Percentiles rank a stretch among this genome's conserved stretches.
Conservation (phyloP, 1,140 invertebrate genomes). For the Penaeus indicus region DNA sequence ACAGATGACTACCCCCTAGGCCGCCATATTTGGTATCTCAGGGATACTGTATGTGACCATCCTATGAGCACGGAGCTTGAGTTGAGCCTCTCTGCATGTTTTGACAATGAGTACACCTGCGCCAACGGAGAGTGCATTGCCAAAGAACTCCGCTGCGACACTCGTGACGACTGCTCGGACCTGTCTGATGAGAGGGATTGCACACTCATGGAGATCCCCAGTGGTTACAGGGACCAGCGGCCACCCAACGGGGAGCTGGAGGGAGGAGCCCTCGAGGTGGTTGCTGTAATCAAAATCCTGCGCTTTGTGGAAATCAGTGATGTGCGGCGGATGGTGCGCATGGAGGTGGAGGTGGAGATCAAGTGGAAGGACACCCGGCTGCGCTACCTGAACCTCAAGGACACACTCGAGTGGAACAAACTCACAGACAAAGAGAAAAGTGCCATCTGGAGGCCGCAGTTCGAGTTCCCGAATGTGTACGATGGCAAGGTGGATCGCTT, state of each 20-base stretch:
- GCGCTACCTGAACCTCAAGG: constrained; percentile 51
- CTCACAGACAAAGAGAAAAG: constrained; percentile 12
- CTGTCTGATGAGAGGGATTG: constrained; percentile 60
- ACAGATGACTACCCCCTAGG: constrained; percentile 41
- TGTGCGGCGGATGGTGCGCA: constrained; percentile 37
- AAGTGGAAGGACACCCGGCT: constrained; percentile 53
- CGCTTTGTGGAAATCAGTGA: constrained; percentile 46
- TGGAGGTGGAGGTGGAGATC: constrained; percentile 42
- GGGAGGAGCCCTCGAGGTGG: constrained; percentile 25
- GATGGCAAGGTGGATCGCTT: constrained; percentile 46
- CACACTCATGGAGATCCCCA: constrained; percentile 29
- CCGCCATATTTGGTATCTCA: constrained; percentile 7
- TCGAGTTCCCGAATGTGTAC: constrained; percentile 52
- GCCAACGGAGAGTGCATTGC: constrained; percentile 62
- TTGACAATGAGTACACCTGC: constrained; percentile 54
- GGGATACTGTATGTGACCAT: constrained; percentile 7
- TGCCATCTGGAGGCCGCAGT: constrained; percentile 42
- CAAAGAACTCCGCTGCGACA: constrained; percentile 51
- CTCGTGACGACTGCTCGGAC: constrained; percentile 56
- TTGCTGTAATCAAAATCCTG: constrained; percentile 16
- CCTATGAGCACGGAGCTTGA: neutral
- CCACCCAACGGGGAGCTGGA: constrained; percentile 5
- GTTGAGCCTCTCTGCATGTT: constrained; percentile 51
- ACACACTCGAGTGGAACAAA: constrained; percentile 42
- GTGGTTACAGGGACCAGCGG: constrained; percentile 36